phyloP scores from a whole-genome alignment of 2,888 invertebrate species.

The Agrilus cyanescens region DNA sequence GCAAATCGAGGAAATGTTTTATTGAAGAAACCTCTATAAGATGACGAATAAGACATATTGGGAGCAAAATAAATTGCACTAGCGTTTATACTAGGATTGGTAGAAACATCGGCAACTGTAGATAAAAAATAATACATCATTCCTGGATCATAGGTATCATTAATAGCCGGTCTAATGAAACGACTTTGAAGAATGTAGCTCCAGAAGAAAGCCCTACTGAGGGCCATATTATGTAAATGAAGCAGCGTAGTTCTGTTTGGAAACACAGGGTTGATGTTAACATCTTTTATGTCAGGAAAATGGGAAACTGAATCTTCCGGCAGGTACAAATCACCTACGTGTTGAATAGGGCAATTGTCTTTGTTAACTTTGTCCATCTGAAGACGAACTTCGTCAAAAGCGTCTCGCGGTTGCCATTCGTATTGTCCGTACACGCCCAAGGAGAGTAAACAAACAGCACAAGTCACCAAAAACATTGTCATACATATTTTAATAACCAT shows the following conservation, averaged over 20 bases:
- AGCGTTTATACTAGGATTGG: slow-evolving; percentile 84
- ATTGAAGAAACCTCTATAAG: slow-evolving; percentile 91
- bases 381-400: slow-evolving; percentile 78
- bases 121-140: slow-evolving; percentile 97
- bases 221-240: slow-evolving; percentile 93
- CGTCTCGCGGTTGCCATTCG: slow-evolving; percentile 85
- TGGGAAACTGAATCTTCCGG: slow-evolving; percentile 81
- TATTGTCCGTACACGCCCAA: slow-evolving; percentile 65
- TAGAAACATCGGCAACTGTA: slow-evolving; percentile 87
- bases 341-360: slow-evolving; percentile 85
- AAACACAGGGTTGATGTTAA: slow-evolving; percentile 87
- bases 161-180: slow-evolving; percentile 79
- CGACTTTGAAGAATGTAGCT: slow-evolving; percentile 86
- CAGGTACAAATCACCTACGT: slow-evolving; percentile 70
- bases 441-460: slow-evolving; percentile 16
- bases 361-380: slow-evolving; percentile 71
- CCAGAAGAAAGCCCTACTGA: slow-evolving; percentile 92
- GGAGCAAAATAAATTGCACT: slow-evolving; percentile 90
- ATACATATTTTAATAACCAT: no score
- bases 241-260: slow-evolving; percentile 88
- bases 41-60: slow-evolving; percentile 87
- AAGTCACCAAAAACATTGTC: neutral
- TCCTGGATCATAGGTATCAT: slow-evolving; percentile 90
- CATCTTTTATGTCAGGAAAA: slow-evolving; percentile 83
- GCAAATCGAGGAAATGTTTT: slow-evolving; percentile 91